These are phyloP conservation scores for Polypedilum vanderplanki DNA, from an alignment of 1,140 invertebrate genomes.

Conservation along the genomic window DNA sequence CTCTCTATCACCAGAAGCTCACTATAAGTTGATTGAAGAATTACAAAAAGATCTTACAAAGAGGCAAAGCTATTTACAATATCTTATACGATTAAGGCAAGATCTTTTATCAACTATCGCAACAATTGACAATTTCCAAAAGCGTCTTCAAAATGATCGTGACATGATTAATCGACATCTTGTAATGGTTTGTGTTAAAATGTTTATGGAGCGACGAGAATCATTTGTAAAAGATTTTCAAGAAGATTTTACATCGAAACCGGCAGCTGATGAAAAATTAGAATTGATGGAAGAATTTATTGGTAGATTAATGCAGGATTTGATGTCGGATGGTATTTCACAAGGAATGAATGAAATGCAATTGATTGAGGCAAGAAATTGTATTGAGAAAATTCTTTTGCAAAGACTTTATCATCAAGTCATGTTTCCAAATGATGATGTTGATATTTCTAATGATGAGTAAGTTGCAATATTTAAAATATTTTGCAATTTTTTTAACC, in stretches of 20 bases:
- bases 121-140: constrained; percentile 64
- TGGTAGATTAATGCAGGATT: constrained; percentile 40
- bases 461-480: too few species aligned
- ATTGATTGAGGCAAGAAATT: constrained; percentile 59
- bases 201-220: constrained; percentile 72
- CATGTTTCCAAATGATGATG: constrained; percentile 95
- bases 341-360: constrained; percentile 58
- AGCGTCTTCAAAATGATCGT: constrained; percentile 61
- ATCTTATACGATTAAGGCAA: constrained; percentile 76
- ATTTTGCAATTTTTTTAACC: too few species aligned
- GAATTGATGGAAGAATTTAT: constrained; percentile 63
- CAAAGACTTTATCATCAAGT: constrained; percentile 85
- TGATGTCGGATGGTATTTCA: constrained; percentile 41
- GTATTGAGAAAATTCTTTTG: constrained; percentile 77
- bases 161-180: constrained; percentile 70
- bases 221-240: constrained; percentile 59
- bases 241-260: constrained; percentile 66
- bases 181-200: constrained; percentile 67
- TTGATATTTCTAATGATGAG: constrained; percentile 86
- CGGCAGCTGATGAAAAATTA: constrained; percentile 74
- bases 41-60: constrained; percentile 73
- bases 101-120: constrained; percentile 71
- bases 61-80: constrained; percentile 74
- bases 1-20: constrained; percentile 64
- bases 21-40: constrained; percentile 68